A percentile compares a stretch with the other conserved stretches of the same genome.
phyloP scores from a whole-genome alignment of 2,888 invertebrate species.

The Chydorus sphaericus region DNA sequence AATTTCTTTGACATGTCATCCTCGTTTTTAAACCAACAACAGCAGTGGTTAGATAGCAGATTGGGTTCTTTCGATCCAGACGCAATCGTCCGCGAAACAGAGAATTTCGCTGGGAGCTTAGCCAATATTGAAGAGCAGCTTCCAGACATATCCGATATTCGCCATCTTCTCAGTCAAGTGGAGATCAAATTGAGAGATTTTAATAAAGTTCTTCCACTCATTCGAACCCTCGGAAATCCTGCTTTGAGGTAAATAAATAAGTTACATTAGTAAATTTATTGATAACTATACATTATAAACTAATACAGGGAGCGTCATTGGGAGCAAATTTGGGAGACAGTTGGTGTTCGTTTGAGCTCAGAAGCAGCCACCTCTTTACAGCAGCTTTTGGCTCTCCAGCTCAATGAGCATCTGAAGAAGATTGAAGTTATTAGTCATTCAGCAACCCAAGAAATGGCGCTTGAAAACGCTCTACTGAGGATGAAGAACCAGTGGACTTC shows the following conservation, averaged over 20 bases:
- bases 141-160: conserved; percentile 3
- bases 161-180: conserved; percentile 11
- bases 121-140: conserved; percentile 10
- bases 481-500: conserved; percentile 86
- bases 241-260: conserved; percentile 42
- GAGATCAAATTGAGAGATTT: conserved; percentile 10
- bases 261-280: background rate
- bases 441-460: conserved; percentile 86
- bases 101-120: conserved; percentile 63
- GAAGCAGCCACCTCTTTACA: conserved; percentile 59
- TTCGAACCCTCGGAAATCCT: conserved; percentile 84
- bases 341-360: conserved; percentile 79
- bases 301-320: conserved; percentile 60
- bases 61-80: conserved; percentile 78
- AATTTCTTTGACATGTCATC: conserved; percentile 75
- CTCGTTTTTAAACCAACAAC: conserved; percentile 67
- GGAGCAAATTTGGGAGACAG: conserved; percentile 87
- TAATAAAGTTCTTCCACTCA: conserved; percentile 52
- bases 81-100: conserved; percentile 54
- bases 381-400: conserved; percentile 71
- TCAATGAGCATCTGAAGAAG: conserved; percentile 72
- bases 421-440: conserved; percentile 87
- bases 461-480: conserved; percentile 73
- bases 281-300: background rate
- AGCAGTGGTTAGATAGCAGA: conserved; percentile 69